Conservation (phyloP, 92 coral and sea anemone species). For the Muricea muricata region DNA sequence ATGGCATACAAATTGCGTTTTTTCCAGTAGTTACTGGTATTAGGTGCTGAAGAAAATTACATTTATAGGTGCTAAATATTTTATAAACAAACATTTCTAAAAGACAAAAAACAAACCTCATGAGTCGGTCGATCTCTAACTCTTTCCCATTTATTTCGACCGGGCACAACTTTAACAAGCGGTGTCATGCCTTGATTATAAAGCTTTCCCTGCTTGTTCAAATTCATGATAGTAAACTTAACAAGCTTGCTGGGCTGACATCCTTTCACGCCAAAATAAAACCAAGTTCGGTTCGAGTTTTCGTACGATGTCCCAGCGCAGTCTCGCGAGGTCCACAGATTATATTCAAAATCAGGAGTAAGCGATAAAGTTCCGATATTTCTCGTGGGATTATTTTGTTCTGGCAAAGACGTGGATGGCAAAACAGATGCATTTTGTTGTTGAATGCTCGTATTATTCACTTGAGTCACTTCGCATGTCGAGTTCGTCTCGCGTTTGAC, state of each 20-base stretch:
- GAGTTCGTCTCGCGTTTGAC: constrained; percentile 72
- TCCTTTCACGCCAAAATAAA: constrained; percentile 95
- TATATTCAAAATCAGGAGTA: constrained; percentile 86
- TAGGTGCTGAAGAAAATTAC: too few species aligned
- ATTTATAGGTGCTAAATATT: too few species aligned
- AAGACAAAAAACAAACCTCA: constrained; percentile 83
- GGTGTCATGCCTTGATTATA: constrained; percentile 95
- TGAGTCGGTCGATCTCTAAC: constrained; percentile 89
- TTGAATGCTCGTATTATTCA: background rate
- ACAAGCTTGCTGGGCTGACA: constrained; percentile 81
- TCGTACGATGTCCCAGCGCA: constrained; percentile 91
- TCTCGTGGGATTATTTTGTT: constrained; percentile 42
- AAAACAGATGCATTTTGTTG: background rate
- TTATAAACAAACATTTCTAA: too few species aligned
- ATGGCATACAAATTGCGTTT: too few species aligned
- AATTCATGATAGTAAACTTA: constrained; percentile 85
- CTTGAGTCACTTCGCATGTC: constrained; percentile 19
- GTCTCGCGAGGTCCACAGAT: constrained; percentile 96
- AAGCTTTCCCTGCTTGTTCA: constrained; percentile 94
- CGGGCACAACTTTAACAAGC: constrained; percentile 82
- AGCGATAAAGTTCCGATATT: background rate
- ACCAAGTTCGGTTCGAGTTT: constrained; percentile 93
- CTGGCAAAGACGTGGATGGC: constrained; percentile 32
- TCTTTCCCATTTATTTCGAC: constrained; percentile 89
- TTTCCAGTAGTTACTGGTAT: too few species aligned